phyloP scores from a whole-genome alignment of 2,113 vertebrate genomes.

The Nasalis larvatus region DNA sequence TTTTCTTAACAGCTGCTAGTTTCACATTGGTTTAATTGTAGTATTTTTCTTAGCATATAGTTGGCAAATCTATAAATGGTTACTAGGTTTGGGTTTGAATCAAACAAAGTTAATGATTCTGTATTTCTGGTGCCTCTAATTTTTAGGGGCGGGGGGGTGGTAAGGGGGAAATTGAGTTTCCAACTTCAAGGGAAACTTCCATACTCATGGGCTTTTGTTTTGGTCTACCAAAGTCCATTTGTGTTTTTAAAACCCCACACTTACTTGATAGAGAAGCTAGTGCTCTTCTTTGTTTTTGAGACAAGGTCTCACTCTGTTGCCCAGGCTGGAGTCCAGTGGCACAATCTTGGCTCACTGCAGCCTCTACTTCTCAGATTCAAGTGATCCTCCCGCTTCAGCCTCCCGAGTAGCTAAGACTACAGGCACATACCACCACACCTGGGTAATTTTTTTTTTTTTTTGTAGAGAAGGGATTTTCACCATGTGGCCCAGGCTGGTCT shows the following conservation, averaged over 20 bases:
- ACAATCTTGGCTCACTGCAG: too few relatives aligned
- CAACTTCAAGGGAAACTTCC: neutral
- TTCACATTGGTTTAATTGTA: neutral
- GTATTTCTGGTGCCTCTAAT: neutral
- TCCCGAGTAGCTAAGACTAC: too few relatives aligned
- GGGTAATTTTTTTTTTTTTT: too few relatives aligned
- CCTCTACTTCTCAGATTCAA: too few relatives aligned
- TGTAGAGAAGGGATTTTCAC: too few relatives aligned
- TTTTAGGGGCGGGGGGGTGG: accelerated
- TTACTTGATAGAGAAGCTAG: neutral
- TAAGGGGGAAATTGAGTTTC: neutral
- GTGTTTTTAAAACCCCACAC: neutral
- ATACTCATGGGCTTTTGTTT: neutral
- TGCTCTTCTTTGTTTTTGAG: neutral
- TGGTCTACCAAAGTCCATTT: neutral
- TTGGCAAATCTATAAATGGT: neutral
- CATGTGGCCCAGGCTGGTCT: too few relatives aligned
- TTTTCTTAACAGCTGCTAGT: neutral
- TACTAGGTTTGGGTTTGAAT: neutral
- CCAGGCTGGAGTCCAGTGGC: too few relatives aligned
- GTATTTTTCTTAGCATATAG: neutral
- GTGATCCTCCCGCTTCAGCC: too few relatives aligned
- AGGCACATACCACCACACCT: too few relatives aligned
- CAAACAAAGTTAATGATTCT: neutral
- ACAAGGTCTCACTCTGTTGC: too few relatives aligned